Conservation (phyloP, 1,140 invertebrate genomes). For the Achatina immaculata region DNA sequence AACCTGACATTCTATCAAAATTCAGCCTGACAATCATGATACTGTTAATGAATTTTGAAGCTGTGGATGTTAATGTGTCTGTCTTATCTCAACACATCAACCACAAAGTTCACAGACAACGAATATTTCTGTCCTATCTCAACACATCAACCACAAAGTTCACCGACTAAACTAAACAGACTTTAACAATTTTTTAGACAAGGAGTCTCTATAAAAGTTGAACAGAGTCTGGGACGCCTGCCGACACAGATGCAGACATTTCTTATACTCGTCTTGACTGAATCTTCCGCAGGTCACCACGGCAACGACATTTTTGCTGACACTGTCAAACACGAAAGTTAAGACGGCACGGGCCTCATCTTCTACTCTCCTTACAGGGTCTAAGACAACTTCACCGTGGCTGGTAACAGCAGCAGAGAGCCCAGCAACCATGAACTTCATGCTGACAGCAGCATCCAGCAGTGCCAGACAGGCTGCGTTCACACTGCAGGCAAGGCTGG, state of each 20-base stretch:
- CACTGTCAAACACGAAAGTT: slow-evolving; percentile 67
- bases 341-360: slow-evolving; percentile 42
- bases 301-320: slow-evolving; percentile 53
- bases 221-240: slow-evolving; percentile 59
- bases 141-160: no score
- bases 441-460: slow-evolving; percentile 83
- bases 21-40: no score
- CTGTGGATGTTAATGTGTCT: no score
- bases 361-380: slow-evolving; percentile 72
- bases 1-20: no score
- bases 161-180: background rate
- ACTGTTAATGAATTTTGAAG: no score
- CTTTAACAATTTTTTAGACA: slow-evolving; percentile 62
- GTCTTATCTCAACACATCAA: no score
- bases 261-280: slow-evolving; percentile 59
- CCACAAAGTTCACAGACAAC: no score
- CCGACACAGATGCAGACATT: slow-evolving; percentile 50
- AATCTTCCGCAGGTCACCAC: slow-evolving; percentile 56
- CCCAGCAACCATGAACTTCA: slow-evolving; percentile 85
- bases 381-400: slow-evolving; percentile 77
- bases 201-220: slow-evolving; percentile 60
- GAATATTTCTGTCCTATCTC: no score
- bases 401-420: slow-evolving; percentile 78
- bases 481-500: slow-evolving; percentile 84
- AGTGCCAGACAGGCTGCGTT: slow-evolving; percentile 86